Base-by-base conservation (phyloP, 2,113 vertebrate genomes). In the Ailuropoda melanoleuca region DNA sequence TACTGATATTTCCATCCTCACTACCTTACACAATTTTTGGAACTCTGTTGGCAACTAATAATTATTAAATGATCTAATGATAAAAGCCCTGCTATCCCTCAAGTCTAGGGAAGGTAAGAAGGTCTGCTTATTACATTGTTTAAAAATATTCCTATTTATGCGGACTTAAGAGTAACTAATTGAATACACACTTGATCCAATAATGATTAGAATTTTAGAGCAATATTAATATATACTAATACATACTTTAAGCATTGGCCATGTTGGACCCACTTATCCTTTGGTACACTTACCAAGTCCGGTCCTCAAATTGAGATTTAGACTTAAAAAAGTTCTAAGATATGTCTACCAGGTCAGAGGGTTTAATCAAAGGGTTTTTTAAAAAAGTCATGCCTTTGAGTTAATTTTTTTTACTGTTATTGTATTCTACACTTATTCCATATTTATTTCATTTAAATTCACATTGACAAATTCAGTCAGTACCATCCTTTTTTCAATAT, bases 401-500 rank as follows among this genome's bases (percentile, higher is more conserved):
- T 53, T 92, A 72, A 70, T 92, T 56, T 53, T 86, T 62, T 39
- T 92, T 62, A 89, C 24, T 78, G 0, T 48, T n/a, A 7, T 60
- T 82, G 88, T 92, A 92, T 18, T 50, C 12, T 82, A 12, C 34
- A 55, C 23, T 62, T 74, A 80, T 46, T 80, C 70, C 80, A 2
- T 43, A 82, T 86, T 86, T 84, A 93, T 66, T 75, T 83, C 29
- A 88, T 64, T 88, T 90, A 92, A 55, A 88, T 60, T 75, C 80
- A 50, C 74, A 55, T 4, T 53, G 3, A 93, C 84, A 85, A 9
- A 53, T 74, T 90, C 31, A 85, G 17, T 66, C 11, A 66, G 48
- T 95, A 81, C 24, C 50, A 56, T 50, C 90, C 80, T 66, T 34
- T 66, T 34, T 66, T 66, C 31, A 34, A 66, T 66, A 34, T 31